Conservation (phyloP, 2,888 invertebrate species). For the Girardia tigrina region DNA sequence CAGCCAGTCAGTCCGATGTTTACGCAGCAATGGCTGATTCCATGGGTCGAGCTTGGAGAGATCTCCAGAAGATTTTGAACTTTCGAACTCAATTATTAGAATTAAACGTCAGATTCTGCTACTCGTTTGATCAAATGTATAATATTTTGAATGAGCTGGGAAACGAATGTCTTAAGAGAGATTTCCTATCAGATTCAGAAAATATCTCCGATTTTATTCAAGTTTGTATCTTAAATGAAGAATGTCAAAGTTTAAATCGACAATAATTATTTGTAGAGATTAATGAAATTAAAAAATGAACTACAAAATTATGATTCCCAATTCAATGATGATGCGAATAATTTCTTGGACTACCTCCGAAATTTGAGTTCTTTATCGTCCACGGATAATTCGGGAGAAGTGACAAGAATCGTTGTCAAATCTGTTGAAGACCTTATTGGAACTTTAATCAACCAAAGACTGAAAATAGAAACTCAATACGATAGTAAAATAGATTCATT, state of each 20-base stretch:
- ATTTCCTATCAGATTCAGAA: not conserved
- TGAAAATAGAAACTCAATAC: not conserved
- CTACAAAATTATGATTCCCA: not conserved
- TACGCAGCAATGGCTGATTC: constrained; percentile 74
- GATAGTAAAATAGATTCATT: not conserved
- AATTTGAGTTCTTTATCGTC: constrained; percentile 12
- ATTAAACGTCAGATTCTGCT: constrained; percentile 65
- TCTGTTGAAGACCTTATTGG: not conserved
- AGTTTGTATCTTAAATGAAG: not conserved
- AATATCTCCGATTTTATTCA: not conserved
- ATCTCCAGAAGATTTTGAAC: constrained; percentile 65
- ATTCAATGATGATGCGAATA: not conserved
- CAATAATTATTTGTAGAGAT: not conserved
- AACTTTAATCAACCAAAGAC: not conserved
- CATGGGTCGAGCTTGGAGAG: constrained; percentile 60
- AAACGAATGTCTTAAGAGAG: not conserved
- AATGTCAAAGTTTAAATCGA: not conserved
- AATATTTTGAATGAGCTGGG: not conserved
- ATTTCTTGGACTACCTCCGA: not conserved
- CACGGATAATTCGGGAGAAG: constrained; percentile 19
- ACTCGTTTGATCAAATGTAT: constrained; percentile 44
- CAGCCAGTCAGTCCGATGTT: constrained; percentile 63
- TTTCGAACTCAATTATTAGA: constrained; percentile 64
- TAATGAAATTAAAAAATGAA: not conserved
- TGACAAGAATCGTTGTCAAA: not conserved